Percentiles rank a stretch among this genome's conserved stretches.
phyloP scores from a whole-genome alignment of 2,797 vertebrate genomes.

The Squalus acanthias region DNA sequence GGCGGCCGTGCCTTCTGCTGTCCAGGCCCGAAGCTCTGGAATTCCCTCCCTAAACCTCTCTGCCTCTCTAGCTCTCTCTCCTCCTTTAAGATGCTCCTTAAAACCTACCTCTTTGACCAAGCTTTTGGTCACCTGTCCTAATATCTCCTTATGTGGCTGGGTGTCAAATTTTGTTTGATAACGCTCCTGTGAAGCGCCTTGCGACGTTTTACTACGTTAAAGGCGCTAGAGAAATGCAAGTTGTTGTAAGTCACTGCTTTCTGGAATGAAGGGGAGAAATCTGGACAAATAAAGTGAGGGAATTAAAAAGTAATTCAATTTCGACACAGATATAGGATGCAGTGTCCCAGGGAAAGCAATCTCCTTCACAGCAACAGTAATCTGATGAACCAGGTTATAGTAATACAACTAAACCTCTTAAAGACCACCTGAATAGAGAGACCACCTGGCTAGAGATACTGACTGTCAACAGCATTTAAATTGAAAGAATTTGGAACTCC shows the following conservation, averaged over 20 bases:
- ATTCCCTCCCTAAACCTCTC: neutral
- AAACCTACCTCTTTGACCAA: neutral
- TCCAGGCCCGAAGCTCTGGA: neutral
- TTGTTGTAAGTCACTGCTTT: neutral
- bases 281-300: neutral
- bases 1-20: neutral
- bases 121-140: neutral
- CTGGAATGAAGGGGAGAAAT: neutral
- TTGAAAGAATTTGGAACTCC: constrained; percentile 5
- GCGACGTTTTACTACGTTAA: neutral
- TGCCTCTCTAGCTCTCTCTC: neutral
- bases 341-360: neutral
- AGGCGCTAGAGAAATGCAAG: neutral
- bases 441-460: neutral
- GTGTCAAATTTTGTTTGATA: neutral
- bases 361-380: neutral
- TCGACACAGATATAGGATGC: neutral
- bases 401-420: neutral
- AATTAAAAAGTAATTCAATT: constrained; percentile 4
- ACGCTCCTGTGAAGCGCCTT: neutral
- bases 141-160: neutral
- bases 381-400: constrained; percentile 7
- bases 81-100: neutral
- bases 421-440: neutral
- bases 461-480: constrained; percentile 21